Evolutionary conservation across 1,140 invertebrate species (phyloP).

Genomic region (Rhynchophorus ferrugineus): DNA sequence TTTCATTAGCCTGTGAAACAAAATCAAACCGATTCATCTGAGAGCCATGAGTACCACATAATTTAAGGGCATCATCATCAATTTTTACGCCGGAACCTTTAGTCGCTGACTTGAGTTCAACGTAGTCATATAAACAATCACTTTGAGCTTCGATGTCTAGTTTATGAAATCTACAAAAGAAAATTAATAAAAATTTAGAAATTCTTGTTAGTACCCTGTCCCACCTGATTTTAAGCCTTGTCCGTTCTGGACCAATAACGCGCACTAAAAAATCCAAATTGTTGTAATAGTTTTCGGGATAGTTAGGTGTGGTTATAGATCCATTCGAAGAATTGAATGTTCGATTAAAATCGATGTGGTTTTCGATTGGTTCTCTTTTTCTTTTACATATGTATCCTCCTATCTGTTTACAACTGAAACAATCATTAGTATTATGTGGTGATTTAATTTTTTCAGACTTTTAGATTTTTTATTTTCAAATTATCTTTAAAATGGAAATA

Average conservation of each 20-base stretch:
- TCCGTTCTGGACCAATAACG: conserved; percentile 51
- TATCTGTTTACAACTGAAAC: conserved; percentile 12
- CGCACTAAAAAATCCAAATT: conserved; percentile 58
- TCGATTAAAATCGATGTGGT: conserved; percentile 39
- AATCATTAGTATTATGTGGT: not conserved
- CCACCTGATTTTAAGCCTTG: conserved; percentile 51
- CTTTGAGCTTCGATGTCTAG: conserved; percentile 66
- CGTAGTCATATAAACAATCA: conserved; percentile 70
- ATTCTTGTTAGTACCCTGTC: no score
- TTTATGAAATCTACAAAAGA: conserved; percentile 47
- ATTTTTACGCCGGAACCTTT: conserved; percentile 13
- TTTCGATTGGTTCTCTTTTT: conserved; percentile 25
- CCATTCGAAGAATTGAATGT: conserved; percentile 49
- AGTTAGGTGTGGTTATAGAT: conserved; percentile 52
- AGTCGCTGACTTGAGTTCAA: conserved; percentile 44
- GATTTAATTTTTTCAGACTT: no score
- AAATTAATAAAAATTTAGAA: not conserved
- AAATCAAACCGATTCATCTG: conserved; percentile 51
- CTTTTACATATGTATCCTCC: conserved; percentile 52
- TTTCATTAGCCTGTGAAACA: conserved; percentile 52
- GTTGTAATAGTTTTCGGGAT: conserved; percentile 58
- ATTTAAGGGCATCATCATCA: conserved; percentile 36
- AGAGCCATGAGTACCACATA: conserved; percentile 50
- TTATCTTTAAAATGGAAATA: no score
- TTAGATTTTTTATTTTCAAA: no score